These are phyloP conservation scores for Odocoileus virginianus DNA, from an alignment of 2,113 vertebrate species.

Conservation along the genomic window DNA sequence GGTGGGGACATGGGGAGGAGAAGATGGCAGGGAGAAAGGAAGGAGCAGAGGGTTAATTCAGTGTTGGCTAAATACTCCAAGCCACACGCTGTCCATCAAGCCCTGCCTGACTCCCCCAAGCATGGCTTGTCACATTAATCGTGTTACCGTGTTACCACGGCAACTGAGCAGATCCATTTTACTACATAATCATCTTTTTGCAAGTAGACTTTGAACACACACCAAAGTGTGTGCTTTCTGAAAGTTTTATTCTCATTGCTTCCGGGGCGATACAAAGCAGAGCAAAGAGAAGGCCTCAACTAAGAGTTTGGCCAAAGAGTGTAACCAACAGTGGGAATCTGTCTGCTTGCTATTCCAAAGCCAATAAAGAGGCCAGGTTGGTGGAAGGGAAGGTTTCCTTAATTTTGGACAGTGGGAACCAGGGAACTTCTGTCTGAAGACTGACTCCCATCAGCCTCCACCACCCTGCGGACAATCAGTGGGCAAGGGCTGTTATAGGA, in stretches of 20 bases:
- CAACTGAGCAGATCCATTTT: background rate
- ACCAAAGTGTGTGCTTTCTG: background rate
- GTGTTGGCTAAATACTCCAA: background rate
- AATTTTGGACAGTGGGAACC: background rate
- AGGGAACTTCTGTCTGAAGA: background rate
- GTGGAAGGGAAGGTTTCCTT: background rate
- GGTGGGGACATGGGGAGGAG: background rate
- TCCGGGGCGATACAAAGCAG: background rate
- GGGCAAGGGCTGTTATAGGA: background rate
- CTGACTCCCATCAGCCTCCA: background rate
- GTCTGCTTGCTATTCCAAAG: background rate
- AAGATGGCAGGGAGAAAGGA: background rate
- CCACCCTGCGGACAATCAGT: background rate
- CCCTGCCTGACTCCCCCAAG: background rate
- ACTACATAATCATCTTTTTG: background rate
- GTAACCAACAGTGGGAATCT: background rate
- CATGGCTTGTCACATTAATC: background rate
- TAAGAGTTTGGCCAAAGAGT: background rate
- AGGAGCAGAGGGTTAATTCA: background rate
- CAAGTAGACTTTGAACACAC: background rate
- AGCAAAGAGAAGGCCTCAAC: background rate
- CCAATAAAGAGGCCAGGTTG: background rate
- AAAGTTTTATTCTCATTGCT: background rate
- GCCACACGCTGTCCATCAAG: background rate
- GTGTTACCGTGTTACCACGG: background rate